phyloP scores from a whole-genome alignment of 2,797 vertebrate genomes.

The Odontamblyopus lacepedii region DNA sequence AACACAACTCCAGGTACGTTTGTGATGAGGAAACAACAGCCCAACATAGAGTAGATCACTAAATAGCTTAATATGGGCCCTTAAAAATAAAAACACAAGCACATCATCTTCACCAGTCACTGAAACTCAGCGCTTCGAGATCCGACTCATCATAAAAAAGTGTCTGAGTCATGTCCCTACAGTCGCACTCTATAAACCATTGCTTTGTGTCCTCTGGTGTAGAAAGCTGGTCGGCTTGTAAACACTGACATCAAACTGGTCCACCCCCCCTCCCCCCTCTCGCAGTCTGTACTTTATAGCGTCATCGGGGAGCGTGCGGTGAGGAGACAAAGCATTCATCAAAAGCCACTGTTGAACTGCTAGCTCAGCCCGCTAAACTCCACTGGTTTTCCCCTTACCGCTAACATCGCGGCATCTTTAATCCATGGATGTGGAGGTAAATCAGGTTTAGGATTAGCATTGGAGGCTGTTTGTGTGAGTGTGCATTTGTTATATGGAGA shows the following conservation, averaged over 20 bases:
- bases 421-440: conserved; percentile 76
- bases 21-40: too few species aligned
- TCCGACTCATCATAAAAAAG: background rate
- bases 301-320: conserved; percentile 49
- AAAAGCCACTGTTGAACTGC: conserved; percentile 59
- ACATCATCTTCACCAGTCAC: too few species aligned
- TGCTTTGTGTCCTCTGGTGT: background rate
- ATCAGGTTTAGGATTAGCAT: conserved; percentile 79
- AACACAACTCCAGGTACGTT: too few species aligned
- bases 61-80: too few species aligned
- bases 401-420: conserved; percentile 74
- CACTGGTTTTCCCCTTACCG: conserved; percentile 62
- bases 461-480: conserved; percentile 51
- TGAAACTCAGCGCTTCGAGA: background rate
- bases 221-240: conserved; percentile 21
- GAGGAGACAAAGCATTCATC: conserved; percentile 52
- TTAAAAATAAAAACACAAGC: too few species aligned
- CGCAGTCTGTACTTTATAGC: conserved; percentile 8
- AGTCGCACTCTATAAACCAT: background rate
- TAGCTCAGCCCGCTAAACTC: conserved; percentile 63
- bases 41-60: too few species aligned
- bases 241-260: conserved; percentile 25
- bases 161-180: background rate
- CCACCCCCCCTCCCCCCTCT: background rate
- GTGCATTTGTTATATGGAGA: conserved; percentile 3